These are phyloP conservation scores for Orthonyx spaldingii DNA, from an alignment of 2,113 vertebrate species.

Conservation along the genomic window DNA sequence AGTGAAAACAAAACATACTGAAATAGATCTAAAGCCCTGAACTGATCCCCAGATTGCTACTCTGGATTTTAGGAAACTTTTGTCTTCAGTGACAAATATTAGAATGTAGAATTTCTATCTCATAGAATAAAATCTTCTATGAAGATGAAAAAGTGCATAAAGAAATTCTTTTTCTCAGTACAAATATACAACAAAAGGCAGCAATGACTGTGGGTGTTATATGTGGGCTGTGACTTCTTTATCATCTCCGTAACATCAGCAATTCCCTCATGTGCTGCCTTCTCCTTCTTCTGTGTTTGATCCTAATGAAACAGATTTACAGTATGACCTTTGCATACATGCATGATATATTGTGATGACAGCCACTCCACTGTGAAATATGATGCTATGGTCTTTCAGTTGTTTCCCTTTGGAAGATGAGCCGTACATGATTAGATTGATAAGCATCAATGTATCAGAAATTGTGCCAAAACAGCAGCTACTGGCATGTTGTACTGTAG, in stretches of 20 bases:
- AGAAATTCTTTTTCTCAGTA: not conserved
- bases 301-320: slow-evolving; percentile 51
- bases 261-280: not conserved
- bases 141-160: not conserved
- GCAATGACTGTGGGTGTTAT: not conserved
- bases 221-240: not conserved
- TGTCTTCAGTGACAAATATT: not conserved
- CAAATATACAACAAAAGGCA: not conserved
- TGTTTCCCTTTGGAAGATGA: slow-evolving; percentile 50
- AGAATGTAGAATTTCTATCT: not conserved
- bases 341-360: slow-evolving; percentile 49
- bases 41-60: not conserved
- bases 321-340: slow-evolving; percentile 50
- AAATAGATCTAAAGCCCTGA: not conserved
- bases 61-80: not conserved
- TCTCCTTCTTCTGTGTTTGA: not conserved
- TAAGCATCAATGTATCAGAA: slow-evolving; percentile 27
- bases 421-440: slow-evolving; percentile 44
- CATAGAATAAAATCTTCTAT: not conserved
- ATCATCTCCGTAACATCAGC: not conserved
- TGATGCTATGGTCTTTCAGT: slow-evolving; percentile 36
- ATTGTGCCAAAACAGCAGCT: slow-evolving; percentile 27
- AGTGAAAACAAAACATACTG: not conserved
- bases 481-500: not conserved
- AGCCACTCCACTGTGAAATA: slow-evolving; percentile 39